Conservation (phyloP, 2,797 vertebrate species). For the Gymnoscopelus microlampas region DNA sequence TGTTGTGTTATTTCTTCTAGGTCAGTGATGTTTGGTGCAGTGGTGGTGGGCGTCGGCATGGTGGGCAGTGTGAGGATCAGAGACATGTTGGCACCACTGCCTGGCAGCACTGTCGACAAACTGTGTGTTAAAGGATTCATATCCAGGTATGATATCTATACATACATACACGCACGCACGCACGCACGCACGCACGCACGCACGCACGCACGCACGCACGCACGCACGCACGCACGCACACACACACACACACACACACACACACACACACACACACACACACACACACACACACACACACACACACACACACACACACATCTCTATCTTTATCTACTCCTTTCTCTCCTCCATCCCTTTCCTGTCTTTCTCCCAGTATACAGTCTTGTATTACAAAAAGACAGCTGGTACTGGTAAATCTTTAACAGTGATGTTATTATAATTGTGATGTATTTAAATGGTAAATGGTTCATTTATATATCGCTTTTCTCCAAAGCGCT, state of each 20-base stretch:
- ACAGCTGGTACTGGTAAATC: no score
- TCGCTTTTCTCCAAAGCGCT: no score
- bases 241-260: background rate
- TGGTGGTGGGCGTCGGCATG: slow-evolving; percentile 90
- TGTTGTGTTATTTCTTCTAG: no score
- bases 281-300: background rate
- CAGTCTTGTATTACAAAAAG: no score
- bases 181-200: no score
- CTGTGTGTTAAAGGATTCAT: slow-evolving; percentile 86
- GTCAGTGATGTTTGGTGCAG: slow-evolving; percentile 85
- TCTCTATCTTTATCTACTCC: no score
- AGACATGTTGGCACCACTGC: slow-evolving; percentile 83
- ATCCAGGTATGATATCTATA: slow-evolving; percentile 84
- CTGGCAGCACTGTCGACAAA: slow-evolving; percentile 83
- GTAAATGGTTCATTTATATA: no score
- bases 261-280: background rate
- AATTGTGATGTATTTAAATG: no score
- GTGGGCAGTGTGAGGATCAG: slow-evolving; percentile 88
- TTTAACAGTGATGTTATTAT: no score
- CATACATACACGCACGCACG: no score
- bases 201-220: background rate
- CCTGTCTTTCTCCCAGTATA: no score
- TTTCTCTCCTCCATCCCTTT: no score
- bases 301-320: background rate
- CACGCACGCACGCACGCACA: background rate